Evolutionary conservation across 2,797 vertebrate species (phyloP).

Genomic region (Coluber constrictor): DNA sequence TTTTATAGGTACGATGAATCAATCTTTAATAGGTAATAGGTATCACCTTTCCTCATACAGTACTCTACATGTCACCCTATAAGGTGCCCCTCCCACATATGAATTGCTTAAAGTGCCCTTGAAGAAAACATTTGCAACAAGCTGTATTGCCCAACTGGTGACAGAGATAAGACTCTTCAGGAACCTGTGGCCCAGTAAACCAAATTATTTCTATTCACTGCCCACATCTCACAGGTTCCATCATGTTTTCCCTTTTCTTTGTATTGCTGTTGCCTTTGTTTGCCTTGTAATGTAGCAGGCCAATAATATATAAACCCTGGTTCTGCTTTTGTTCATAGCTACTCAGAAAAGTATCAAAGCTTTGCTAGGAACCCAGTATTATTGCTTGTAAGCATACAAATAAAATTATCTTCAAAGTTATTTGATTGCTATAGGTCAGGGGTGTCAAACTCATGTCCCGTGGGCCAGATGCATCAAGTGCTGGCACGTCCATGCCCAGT

Average conservation of each 20-base stretch:
- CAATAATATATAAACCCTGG: background rate
- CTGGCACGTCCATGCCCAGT: no score
- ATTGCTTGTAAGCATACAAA: background rate
- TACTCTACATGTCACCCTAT: no score
- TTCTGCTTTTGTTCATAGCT: background rate
- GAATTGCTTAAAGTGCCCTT: background rate
- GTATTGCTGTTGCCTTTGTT: background rate
- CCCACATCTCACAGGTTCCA: background rate
- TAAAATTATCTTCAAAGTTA: background rate
- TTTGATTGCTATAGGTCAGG: background rate
- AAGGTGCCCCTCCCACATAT: background rate
- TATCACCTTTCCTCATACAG: background rate
- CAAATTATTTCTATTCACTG: background rate
- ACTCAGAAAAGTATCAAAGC: background rate
- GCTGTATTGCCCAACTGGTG: background rate
- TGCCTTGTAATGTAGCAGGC: background rate
- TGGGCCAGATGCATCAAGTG: no score
- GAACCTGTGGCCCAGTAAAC: background rate
- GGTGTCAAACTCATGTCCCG: no score
- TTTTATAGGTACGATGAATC: slow-evolving; percentile 8
- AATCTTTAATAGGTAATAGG: background rate
- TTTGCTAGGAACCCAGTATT: background rate
- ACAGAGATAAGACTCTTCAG: background rate
- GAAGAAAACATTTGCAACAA: background rate
- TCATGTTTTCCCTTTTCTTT: background rate